Percentiles rank a stretch among this genome's conserved stretches.
Conservation (phyloP, 2,797 vertebrate species). For the Aldrovandia affinis region DNA sequence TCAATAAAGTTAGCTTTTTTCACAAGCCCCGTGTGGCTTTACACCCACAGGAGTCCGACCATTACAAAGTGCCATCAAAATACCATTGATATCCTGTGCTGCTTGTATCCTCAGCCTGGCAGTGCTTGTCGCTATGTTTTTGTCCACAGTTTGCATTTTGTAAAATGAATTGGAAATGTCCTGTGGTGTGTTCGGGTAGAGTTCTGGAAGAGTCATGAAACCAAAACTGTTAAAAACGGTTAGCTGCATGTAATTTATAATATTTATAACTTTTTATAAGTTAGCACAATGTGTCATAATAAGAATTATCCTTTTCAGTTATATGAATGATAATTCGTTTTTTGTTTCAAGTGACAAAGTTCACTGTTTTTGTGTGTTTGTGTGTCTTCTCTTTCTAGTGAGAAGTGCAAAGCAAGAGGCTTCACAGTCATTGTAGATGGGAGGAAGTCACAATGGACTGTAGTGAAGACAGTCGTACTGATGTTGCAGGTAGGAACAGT, state of each 20-base stretch:
- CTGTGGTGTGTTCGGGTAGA: not conserved
- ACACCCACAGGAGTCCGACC: conserved; percentile 8
- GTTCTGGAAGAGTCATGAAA: not conserved
- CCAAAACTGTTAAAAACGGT: not conserved
- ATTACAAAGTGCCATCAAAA: conserved; percentile 13
- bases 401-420: conserved; percentile 96
- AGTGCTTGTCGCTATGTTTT: not conserved
- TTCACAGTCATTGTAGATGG: conserved; percentile 99
- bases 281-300: no score
- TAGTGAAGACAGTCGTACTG: conserved; percentile 96
- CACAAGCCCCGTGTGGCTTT: not conserved
- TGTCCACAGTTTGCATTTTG: not conserved
- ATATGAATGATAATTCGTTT: not conserved
- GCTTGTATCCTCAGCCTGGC: not conserved
- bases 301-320: not conserved
- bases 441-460: conserved; percentile 95
- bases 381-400: conserved; percentile 73
- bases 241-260: not conserved
- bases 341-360: not conserved
- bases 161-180: not conserved
- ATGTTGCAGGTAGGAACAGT: conserved; percentile 89
- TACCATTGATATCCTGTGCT: conserved; percentile 22
- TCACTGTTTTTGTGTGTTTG: not conserved
- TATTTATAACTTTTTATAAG: no score
- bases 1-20: conserved; percentile 17